Evolutionary conservation across 1,140 invertebrate species (phyloP), one percentile per base, ranked within the genome.

Genomic region (Hetaerina americana): DNA sequence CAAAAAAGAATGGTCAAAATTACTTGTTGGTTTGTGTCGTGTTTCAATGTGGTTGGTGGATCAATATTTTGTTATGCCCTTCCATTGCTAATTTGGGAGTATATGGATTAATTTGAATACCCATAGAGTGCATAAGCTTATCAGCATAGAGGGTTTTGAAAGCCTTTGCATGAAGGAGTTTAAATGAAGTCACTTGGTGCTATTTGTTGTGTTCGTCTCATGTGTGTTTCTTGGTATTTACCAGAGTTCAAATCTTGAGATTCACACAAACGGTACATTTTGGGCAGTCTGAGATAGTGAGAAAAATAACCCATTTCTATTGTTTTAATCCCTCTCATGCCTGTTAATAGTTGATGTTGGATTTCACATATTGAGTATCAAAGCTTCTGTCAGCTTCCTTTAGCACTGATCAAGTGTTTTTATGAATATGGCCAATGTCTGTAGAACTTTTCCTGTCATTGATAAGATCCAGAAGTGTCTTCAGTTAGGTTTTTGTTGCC

Each of bases 1-100:
- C n/a, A 57, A 57, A 57, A 57, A 57, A 57, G 40, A 57, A n/a
- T 57, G 40, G 40, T 57, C 40, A 57, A 57, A 57, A 57, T 57
- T 57, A 57, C 15, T 57, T 10, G 40, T 57, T 57, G 40, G 40
- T 57, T 57, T 57, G 40, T 57, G 40, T 57, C 40, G 40, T 57
- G 40, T 57, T 57, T 57, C 40, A 57, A 57, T 57, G 40, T 57
- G 40, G 40, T 57, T 57, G 40, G 40, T 57, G 40, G 40, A 57
- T 57, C 40, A 57, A n/a, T n/a, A 57, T 57, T 57, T 57, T 12
- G 40, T 57, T 57, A 57, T 18, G 22, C 40, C 40, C 40, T n/a
- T 57, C 40, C 40, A 57, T 5, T n/a, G 22, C 40, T 57, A 57
- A 57, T 57, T 57, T 57, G 40, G 40, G 40, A 57, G 40, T 57